Base-by-base conservation (phyloP, 2,888 invertebrate genomes). In the Formica aserva region DNA sequence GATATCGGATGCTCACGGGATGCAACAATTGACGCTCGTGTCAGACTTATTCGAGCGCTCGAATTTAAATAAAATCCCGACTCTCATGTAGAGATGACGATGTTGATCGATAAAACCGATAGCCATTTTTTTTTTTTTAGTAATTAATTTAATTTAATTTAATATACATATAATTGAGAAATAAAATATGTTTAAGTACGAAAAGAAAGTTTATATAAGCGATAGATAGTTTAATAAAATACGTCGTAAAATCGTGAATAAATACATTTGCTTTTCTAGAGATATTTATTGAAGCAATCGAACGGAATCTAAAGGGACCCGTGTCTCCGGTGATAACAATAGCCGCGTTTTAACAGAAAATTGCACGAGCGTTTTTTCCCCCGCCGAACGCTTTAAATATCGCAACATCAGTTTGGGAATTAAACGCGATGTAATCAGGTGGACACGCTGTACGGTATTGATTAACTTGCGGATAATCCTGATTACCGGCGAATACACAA, bases 381-480 rank as follows among this genome's bases (percentile, higher is more conserved):
- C 41, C 41, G 32, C 18, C 15, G 55, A 22, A 15, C 41, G 45
- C 32, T 18, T 32, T n/a, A 45, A 60, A 45, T 78, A 26, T 60
- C 66, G 57, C 57, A 45, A 29, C 41, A 72, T 80, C 60, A 35
- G 35, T 45, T 71, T 45, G 26, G 11, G 72, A 80, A 80, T 80
- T 80, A 80, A 72, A 80, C 45, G 72, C 74, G 45, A 60, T 80
- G 45, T 80, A 80, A 80, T 80, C 78, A 80, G 72, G 26, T 80
- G 72, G 72, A 72, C 72, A 45, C 13, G 60, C 13, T 60, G 45
- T 45, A 38, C 45, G 45, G 35, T 80, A 80, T 80, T 80, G 78
- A 80, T 80, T 80, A 80, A 80, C 60, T 80, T 72, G 78, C 78
- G 57, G 78, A 80, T 80, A 80, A 80, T 80, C 78, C 78, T 35